Evolutionary conservation across 2,797 vertebrate species (phyloP).

Genomic region (Poecilia wingei): DNA sequence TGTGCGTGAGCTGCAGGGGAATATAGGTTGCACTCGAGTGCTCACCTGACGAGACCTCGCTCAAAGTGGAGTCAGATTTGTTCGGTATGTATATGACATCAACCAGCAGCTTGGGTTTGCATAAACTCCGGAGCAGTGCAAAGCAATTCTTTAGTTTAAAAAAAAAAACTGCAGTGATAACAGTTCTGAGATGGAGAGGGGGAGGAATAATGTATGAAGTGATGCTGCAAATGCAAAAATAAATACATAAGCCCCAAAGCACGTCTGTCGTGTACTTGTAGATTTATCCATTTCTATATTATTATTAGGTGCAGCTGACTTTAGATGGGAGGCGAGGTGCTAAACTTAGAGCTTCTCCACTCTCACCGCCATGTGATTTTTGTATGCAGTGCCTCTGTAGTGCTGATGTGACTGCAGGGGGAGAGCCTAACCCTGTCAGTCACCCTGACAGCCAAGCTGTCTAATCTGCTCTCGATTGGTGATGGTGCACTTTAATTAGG

Average conservation of each 20-base stretch:
- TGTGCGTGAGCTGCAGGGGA: slow-evolving; percentile 47
- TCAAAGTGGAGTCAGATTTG: slow-evolving; percentile 60
- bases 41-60: slow-evolving; percentile 62
- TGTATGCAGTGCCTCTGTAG: slow-evolving; percentile 63
- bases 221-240: slow-evolving; percentile 76
- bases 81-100: slow-evolving; percentile 48
- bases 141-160: slow-evolving; percentile 49
- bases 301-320: slow-evolving; percentile 66
- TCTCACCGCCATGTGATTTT: slow-evolving; percentile 57
- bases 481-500: slow-evolving; percentile 72
- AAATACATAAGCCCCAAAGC: slow-evolving; percentile 75
- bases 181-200: slow-evolving; percentile 55
- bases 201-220: slow-evolving; percentile 67
- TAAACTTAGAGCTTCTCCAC: slow-evolving; percentile 59
- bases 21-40: slow-evolving; percentile 49
- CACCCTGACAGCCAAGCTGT: slow-evolving; percentile 74
- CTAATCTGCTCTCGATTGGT: slow-evolving; percentile 69
- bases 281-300: slow-evolving; percentile 67
- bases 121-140: slow-evolving; percentile 37
- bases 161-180: slow-evolving; percentile 72
- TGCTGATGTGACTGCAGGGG: slow-evolving; percentile 71
- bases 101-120: slow-evolving; percentile 49
- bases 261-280: slow-evolving; percentile 58
- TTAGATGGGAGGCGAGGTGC: slow-evolving; percentile 48
- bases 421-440: slow-evolving; percentile 74